Evolutionary conservation across 2,888 invertebrate species (phyloP).

Genomic region (Aquatica leii): DNA sequence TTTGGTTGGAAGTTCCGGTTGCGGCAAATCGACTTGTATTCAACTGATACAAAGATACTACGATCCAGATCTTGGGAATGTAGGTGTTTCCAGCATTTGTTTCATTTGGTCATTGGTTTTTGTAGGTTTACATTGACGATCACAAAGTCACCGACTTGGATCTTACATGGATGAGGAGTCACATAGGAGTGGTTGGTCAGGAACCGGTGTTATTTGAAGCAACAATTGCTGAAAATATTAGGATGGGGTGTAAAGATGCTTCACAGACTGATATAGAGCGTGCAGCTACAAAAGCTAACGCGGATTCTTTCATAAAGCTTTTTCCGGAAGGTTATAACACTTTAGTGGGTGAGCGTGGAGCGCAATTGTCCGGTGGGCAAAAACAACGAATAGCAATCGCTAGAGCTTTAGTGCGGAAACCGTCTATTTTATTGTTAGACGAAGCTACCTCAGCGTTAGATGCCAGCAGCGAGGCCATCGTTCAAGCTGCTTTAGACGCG

Average conservation of each 20-base stretch:
- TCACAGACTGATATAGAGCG: conserved; percentile 73
- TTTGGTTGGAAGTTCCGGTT: conserved; percentile 75
- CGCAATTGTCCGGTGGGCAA: conserved; percentile 86
- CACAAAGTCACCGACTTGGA: conserved; percentile 73
- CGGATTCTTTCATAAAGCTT: conserved; percentile 77
- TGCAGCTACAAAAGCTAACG: conserved; percentile 79
- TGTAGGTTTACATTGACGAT: conserved; percentile 60
- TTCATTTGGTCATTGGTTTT: too few species aligned
- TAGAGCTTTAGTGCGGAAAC: conserved; percentile 84
- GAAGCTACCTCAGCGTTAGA: conserved; percentile 92
- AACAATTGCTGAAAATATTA: conserved; percentile 83
- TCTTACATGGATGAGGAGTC: conserved; percentile 77
- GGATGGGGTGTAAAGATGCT: conserved; percentile 73
- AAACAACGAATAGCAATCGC: conserved; percentile 74
- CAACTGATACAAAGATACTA: conserved; percentile 78
- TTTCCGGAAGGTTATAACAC: conserved; percentile 84
- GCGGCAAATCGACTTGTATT: conserved; percentile 82
- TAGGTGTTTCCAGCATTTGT: neutral
- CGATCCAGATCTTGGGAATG: conserved; percentile 68
- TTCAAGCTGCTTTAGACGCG: conserved; percentile 80
- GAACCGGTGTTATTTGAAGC: conserved; percentile 85
- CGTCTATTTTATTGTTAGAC: conserved; percentile 79
- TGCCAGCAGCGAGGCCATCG: conserved; percentile 83
- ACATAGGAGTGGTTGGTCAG: conserved; percentile 87
- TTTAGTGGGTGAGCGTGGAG: conserved; percentile 83